A percentile compares a stretch with the other conserved stretches of the same genome.
Evolutionary conservation across 1,140 invertebrate species (phyloP).

Genomic region (Belonocnema kinseyi): DNA sequence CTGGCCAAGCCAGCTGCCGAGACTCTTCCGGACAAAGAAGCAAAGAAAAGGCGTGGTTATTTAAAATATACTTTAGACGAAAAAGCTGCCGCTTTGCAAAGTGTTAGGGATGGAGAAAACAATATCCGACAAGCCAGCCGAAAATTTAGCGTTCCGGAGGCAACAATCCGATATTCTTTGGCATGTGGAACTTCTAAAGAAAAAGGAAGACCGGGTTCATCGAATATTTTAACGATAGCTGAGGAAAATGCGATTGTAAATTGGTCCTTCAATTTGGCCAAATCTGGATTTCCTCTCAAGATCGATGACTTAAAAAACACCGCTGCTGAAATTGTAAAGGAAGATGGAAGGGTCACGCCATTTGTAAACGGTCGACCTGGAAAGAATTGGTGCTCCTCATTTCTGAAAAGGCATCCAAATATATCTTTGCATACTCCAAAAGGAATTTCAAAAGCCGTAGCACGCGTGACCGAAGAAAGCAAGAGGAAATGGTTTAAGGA

Average conservation of each 20-base stretch:
- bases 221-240: conserved; percentile 38
- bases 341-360: conserved; percentile 39
- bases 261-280: conserved; percentile 41
- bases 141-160: conserved; percentile 32
- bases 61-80: not conserved
- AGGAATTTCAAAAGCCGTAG: conserved; percentile 62
- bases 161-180: conserved; percentile 47
- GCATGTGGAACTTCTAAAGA: conserved; percentile 43
- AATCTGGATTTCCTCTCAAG: conserved; percentile 50
- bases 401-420: conserved; percentile 65
- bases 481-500: conserved; percentile 58
- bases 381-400: conserved; percentile 66
- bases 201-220: conserved; percentile 41
- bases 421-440: conserved; percentile 57
- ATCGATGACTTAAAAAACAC: conserved; percentile 41
- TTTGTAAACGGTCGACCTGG: conserved; percentile 55
- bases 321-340: conserved; percentile 32
- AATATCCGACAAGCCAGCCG: not conserved
- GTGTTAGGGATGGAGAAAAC: not conserved
- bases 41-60: not conserved
- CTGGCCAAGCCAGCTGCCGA: no score
- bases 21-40: not conserved
- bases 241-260: conserved; percentile 42
- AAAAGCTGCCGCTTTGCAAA: not conserved
- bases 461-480: conserved; percentile 54